phyloP scores from a whole-genome alignment of 2,888 invertebrate genomes.

The Argynnis bischoffii region DNA sequence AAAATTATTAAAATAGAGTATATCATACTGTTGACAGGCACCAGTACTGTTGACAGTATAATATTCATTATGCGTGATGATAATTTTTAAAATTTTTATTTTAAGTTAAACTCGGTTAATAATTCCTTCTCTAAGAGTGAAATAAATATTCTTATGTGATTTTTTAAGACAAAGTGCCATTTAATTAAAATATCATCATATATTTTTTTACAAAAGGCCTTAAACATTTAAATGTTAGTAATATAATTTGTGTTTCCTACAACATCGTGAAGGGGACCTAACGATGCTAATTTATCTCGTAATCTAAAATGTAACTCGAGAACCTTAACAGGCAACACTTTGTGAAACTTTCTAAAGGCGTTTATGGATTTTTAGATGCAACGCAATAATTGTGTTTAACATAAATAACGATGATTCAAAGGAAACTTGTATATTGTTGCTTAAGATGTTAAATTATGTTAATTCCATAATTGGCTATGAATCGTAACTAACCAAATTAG shows the following conservation, averaged over 20 bases:
- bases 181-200: no score
- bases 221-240: no score
- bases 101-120: no score
- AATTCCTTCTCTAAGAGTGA: no score
- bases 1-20: no score
- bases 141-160: no score
- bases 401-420: constrained; percentile 9
- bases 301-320: constrained; percentile 27
- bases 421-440: constrained; percentile 1
- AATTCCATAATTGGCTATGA: background rate
- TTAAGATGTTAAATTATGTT: constrained; percentile 1
- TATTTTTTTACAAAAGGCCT: no score
- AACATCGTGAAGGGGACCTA: constrained; percentile 2
- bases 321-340: constrained; percentile 30
- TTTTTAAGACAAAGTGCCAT: no score
- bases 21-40: no score
- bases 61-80: no score
- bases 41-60: no score
- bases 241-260: background rate
- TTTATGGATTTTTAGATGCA: constrained; percentile 24
- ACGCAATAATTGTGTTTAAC: constrained; percentile 11
- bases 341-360: constrained; percentile 31
- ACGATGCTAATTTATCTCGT: constrained; percentile 36
- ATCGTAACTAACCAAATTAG: background rate
- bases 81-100: no score